Percentiles rank a stretch among this genome's conserved stretches.
Evolutionary conservation across 2,113 vertebrate species (phyloP).

Genomic region (Diadophis punctatus): DNA sequence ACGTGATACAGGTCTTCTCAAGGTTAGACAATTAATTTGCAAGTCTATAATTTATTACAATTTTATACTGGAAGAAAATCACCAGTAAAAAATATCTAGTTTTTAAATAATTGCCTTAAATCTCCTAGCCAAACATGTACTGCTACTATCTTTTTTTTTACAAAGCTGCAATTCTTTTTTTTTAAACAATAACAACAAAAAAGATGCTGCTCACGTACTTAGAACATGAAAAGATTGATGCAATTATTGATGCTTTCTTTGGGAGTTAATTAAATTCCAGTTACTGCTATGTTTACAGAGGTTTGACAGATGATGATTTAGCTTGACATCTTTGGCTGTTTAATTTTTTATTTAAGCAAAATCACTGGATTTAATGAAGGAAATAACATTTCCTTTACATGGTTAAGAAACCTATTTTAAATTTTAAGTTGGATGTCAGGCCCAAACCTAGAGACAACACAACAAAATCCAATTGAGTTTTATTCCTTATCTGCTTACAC

Average conservation of each 20-base stretch:
- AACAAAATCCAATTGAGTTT: background rate
- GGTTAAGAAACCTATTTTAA: background rate
- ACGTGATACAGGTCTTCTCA: background rate
- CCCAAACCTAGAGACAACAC: background rate
- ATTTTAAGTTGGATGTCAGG: background rate
- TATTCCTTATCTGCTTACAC: background rate
- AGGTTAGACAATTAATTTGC: background rate
- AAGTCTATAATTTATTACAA: background rate
- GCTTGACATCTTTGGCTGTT: constrained; percentile 16
- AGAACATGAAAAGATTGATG: constrained; percentile 13
- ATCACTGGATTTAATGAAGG: constrained; percentile 7
- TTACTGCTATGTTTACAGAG: constrained; percentile 1
- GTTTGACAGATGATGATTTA: constrained; percentile 9
- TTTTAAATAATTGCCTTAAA: background rate
- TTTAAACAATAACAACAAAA: background rate
- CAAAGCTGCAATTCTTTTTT: background rate
- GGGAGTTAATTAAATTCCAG: constrained; percentile 21
- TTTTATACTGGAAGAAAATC: background rate
- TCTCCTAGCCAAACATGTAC: background rate
- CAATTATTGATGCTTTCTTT: constrained; percentile 28
- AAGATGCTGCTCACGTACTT: constrained; percentile 8
- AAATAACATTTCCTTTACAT: background rate
- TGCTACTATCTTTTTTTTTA: background rate
- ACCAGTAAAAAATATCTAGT: background rate
- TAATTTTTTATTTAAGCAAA: constrained; percentile 22